Conservation (phyloP, 2,797 vertebrate genomes). For the Gadopsis marmoratus region DNA sequence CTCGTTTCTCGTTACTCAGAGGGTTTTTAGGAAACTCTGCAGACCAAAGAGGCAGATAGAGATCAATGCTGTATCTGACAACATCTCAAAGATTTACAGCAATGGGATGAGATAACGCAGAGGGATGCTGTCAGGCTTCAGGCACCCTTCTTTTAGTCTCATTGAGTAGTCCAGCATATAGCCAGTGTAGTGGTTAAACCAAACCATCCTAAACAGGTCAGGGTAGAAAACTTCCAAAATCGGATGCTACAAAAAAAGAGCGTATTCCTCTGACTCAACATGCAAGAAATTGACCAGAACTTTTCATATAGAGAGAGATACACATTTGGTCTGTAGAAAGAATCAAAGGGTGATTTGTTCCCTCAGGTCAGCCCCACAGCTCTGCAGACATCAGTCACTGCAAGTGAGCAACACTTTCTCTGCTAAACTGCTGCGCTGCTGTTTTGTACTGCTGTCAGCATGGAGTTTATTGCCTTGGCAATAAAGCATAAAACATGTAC, state of each 20-base stretch:
- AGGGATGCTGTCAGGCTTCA: conserved; percentile 27
- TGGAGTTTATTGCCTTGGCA: conserved; percentile 18
- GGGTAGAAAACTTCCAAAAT: conserved; percentile 1
- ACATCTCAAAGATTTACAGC: conserved; percentile 28
- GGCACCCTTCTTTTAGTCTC: conserved; percentile 12
- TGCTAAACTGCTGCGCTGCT: conserved; percentile 16
- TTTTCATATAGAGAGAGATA: neutral
- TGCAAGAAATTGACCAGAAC: neutral
- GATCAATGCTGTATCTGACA: conserved; percentile 36
- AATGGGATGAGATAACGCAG: conserved; percentile 1
- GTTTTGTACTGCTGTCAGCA: conserved; percentile 36
- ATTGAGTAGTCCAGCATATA: conserved; percentile 9
- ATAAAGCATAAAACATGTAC: neutral
- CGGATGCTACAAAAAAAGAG: neutral
- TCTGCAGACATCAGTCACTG: conserved; percentile 27
- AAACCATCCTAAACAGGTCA: conserved; percentile 41
- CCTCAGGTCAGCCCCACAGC: conserved; percentile 37
- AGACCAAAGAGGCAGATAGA: conserved; percentile 33
- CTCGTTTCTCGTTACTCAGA: conserved; percentile 47
- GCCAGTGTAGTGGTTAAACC: conserved; percentile 29
- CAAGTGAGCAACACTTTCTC: conserved; percentile 12
- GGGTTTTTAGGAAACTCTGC: conserved; percentile 42
- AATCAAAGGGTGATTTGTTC: conserved; percentile 51
- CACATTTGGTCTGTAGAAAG: conserved; percentile 21
- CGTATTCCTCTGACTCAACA: neutral